Evolutionary conservation across 2,797 vertebrate genomes (phyloP).

Genomic region (Allobates femoralis): DNA sequence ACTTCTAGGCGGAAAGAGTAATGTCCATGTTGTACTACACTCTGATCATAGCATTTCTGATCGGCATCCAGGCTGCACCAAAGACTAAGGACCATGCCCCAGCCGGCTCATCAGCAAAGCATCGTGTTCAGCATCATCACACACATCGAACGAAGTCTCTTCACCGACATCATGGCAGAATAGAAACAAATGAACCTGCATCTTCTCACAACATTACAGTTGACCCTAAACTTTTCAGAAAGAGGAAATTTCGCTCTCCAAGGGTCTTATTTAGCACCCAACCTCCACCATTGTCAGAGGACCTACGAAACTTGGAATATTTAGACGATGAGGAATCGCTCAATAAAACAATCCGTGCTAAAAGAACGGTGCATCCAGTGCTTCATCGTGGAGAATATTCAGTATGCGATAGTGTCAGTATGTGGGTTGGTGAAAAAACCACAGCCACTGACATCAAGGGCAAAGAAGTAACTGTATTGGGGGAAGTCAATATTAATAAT

Average conservation of each 20-base stretch:
- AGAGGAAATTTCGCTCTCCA: conserved; percentile 85
- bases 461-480: conserved; percentile 92
- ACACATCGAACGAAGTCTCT: conserved; percentile 67
- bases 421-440: conserved; percentile 96
- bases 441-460: conserved; percentile 94
- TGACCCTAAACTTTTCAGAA: conserved; percentile 89
- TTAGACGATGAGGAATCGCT: conserved; percentile 62
- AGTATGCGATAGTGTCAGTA: conserved; percentile 92
- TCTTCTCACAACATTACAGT: conserved; percentile 76
- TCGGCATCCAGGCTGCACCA: conserved; percentile 88
- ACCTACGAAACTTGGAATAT: conserved; percentile 65
- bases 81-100: conserved; percentile 82
- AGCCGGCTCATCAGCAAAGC: conserved; percentile 70
- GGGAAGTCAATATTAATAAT: conserved; percentile 93
- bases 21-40: conserved; percentile 95
- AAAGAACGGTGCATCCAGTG: conserved; percentile 78
- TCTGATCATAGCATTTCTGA: conserved; percentile 91
- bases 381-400: conserved; percentile 92
- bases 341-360: conserved; percentile 79
- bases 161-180: conserved; percentile 65
- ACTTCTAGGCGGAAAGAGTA: conserved; percentile 77
- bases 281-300: conserved; percentile 77
- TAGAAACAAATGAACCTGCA: conserved; percentile 66
- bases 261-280: conserved; percentile 91
- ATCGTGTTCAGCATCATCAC: conserved; percentile 62